A percentile compares a stretch with the other conserved stretches of the same genome.
Conservation (phyloP, 2,113 vertebrate species). For the Micromys minutus region DNA sequence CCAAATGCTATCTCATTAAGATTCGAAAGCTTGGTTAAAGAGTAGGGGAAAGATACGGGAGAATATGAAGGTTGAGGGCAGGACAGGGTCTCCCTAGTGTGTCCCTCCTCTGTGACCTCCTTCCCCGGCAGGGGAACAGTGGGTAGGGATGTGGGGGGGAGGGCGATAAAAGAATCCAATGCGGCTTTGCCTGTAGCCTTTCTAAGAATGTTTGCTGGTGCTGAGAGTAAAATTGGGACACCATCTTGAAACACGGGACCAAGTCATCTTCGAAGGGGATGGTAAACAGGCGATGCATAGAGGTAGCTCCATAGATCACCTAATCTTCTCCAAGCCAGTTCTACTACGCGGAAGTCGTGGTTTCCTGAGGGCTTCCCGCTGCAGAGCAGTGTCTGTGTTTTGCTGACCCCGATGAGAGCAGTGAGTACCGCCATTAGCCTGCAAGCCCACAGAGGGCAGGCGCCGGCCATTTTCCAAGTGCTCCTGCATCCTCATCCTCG, state of each 20-base stretch:
- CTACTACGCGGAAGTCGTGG: fast-evolving
- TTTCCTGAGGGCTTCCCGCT: neutral
- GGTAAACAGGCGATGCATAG: no score
- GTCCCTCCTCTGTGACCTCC: neutral
- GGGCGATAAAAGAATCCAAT: neutral
- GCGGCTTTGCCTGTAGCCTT: neutral
- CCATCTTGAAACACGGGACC: neutral
- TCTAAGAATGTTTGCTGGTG: neutral
- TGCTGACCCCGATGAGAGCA: neutral
- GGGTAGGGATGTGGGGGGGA: neutral
- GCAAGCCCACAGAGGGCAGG: fast-evolving
- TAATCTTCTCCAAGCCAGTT: fast-evolving
- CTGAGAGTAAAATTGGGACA: neutral
- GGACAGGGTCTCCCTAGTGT: no score
- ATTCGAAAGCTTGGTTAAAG: neutral
- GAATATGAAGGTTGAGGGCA: neutral
- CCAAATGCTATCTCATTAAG: neutral
- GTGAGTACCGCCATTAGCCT: neutral
- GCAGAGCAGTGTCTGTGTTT: no score
- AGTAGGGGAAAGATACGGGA: neutral
- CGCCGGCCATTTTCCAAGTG: neutral
- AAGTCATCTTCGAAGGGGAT: neutral
- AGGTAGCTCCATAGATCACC: neutral
- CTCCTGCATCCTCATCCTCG: fast-evolving
- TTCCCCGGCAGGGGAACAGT: neutral